phyloP scores from a whole-genome alignment of 1,140 invertebrate genomes.

The Anadara kagoshimensis region DNA sequence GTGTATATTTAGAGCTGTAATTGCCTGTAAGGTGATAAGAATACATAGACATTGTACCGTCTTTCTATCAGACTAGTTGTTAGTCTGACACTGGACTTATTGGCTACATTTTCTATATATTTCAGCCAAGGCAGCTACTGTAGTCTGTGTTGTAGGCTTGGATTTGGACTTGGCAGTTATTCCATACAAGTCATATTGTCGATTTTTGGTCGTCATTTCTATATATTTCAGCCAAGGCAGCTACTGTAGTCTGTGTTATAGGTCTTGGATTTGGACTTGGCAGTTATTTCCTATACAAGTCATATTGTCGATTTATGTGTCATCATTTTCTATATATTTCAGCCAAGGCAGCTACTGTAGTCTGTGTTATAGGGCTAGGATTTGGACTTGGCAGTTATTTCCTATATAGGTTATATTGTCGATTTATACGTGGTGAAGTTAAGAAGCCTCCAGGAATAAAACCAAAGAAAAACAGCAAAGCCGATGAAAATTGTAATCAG shows the following conservation, averaged over 20 bases:
- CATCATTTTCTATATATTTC: constrained; percentile 40
- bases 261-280: no score
- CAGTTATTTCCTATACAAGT: no score
- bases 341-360: constrained; percentile 61
- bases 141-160: constrained; percentile 58
- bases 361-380: constrained; percentile 60
- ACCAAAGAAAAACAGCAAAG: constrained; percentile 23
- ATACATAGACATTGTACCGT: no score
- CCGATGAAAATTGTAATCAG: constrained; percentile 33
- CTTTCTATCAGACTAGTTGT: no score
- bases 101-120: constrained; percentile 29
- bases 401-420: constrained; percentile 57
- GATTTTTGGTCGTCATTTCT: no score
- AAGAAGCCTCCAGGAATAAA: constrained; percentile 34
- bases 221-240: no score
- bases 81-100: background rate
- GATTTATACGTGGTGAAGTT: constrained; percentile 48
- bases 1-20: no score
- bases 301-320: background rate
- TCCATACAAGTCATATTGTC: constrained; percentile 57
- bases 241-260: no score
- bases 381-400: constrained; percentile 60
- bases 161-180: constrained; percentile 59
- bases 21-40: no score
- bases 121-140: constrained; percentile 62